Percentiles rank a stretch among this genome's conserved stretches.
Evolutionary conservation across 1,140 invertebrate species (phyloP).

Genomic region (Sweltsa coloradensis): DNA sequence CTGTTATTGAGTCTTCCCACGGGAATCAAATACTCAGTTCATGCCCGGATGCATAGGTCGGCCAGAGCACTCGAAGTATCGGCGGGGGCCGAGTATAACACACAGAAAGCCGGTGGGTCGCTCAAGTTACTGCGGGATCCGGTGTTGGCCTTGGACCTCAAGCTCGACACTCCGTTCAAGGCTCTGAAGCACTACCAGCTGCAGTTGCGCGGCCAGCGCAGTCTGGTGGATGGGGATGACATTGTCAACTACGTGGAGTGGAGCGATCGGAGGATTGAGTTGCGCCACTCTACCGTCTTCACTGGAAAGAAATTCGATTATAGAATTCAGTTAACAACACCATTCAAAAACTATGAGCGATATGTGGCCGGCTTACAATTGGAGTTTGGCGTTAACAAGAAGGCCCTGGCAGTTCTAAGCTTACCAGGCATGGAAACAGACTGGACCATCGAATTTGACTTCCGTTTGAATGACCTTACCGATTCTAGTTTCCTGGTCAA

Average conservation of each 20-base stretch:
- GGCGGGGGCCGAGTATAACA: neutral
- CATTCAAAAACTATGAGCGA: neutral
- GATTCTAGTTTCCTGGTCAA: slow-evolving; percentile 4
- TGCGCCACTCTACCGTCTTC: neutral
- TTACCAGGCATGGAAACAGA: neutral
- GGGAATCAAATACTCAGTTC: neutral
- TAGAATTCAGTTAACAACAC: neutral
- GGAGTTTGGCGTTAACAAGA: neutral
- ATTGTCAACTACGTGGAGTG: slow-evolving; percentile 3
- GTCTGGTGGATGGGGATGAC: neutral
- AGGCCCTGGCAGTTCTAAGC: neutral
- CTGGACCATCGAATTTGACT: neutral
- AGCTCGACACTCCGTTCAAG: neutral
- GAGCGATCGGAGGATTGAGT: slow-evolving; percentile 1
- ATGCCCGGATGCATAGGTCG: neutral
- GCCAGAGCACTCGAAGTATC: neutral
- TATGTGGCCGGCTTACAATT: neutral
- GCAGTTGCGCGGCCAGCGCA: neutral
- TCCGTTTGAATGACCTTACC: neutral
- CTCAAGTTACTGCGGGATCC: neutral
- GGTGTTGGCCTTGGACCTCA: neutral
- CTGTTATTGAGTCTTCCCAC: neutral
- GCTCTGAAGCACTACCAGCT: neutral
- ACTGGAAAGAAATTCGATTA: neutral
- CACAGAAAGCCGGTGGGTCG: neutral